Percentiles rank a stretch among this genome's conserved stretches.
Evolutionary conservation across 1,140 invertebrate genomes (phyloP).

Genomic region (Meteorus sp.): DNA sequence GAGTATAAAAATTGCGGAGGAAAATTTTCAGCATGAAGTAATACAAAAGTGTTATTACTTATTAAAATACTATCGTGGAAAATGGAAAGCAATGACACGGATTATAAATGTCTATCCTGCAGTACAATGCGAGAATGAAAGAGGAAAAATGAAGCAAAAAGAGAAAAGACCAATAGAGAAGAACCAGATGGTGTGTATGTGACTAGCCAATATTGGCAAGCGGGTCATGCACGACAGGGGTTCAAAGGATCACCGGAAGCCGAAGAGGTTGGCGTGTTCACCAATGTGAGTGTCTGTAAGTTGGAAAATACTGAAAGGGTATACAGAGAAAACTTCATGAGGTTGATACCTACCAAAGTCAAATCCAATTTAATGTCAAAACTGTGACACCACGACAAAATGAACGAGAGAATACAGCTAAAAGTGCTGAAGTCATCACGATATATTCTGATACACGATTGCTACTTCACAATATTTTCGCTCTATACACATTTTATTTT

Average conservation of each 20-base stretch:
- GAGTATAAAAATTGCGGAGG: too few species aligned
- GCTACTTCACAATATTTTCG: too few species aligned
- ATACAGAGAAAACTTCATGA: background rate
- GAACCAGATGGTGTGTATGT: background rate
- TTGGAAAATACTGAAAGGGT: background rate
- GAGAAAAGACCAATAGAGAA: background rate
- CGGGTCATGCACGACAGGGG: conserved; percentile 36
- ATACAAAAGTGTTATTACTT: too few species aligned
- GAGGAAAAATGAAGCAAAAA: background rate
- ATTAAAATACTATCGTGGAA: too few species aligned
- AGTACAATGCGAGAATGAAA: background rate
- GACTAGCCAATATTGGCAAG: conserved; percentile 28
- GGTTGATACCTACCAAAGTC: background rate
- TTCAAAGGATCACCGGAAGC: conserved; percentile 38
- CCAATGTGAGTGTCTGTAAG: conserved; percentile 21
- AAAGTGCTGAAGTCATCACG: background rate
- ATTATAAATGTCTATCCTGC: background rate
- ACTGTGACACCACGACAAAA: conserved; percentile 36
- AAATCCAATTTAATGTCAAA: conserved; percentile 35
- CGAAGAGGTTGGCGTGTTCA: conserved; percentile 22
- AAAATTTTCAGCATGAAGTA: too few species aligned
- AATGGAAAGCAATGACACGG: too few species aligned
- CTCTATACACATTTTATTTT: too few species aligned
- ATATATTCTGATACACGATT: conserved; percentile 9
- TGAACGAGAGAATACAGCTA: too few species aligned